These are phyloP conservation scores for Pica pica DNA, from an alignment of 2,113 vertebrate species.

Conservation along the genomic window DNA sequence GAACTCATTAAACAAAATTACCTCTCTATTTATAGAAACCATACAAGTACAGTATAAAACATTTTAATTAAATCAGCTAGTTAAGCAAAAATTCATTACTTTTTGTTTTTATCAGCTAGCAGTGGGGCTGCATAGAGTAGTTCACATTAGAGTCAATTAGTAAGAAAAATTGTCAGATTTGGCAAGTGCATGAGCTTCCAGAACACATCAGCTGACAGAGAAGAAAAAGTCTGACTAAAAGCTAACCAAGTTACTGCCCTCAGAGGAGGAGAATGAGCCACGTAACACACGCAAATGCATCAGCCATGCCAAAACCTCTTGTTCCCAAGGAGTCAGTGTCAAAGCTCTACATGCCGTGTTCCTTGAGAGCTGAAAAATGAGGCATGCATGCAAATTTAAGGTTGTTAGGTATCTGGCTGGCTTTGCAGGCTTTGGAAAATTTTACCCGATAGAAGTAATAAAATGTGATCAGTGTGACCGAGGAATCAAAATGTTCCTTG, in stretches of 20 bases:
- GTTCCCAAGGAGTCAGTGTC: neutral
- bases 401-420: neutral
- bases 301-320: neutral
- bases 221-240: constrained; percentile 11
- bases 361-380: neutral
- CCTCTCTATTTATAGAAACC: constrained; percentile 60
- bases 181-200: neutral
- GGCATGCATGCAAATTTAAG: neutral
- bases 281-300: neutral
- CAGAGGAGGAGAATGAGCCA: neutral
- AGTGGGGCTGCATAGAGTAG: constrained; percentile 2
- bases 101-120: constrained; percentile 14
- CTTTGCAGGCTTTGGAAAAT: neutral
- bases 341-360: neutral
- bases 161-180: constrained; percentile 58
- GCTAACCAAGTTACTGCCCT: neutral
- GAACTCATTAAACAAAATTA: constrained; percentile 62
- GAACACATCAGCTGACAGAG: constrained; percentile 2
- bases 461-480: neutral
- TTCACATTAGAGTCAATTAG: constrained; percentile 57
- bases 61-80: constrained; percentile 70
- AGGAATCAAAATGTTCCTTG: neutral
- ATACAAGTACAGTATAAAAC: constrained; percentile 57
- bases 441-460: neutral
- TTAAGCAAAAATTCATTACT: constrained; percentile 54